These are phyloP conservation scores for Catocala sponsa DNA, from an alignment of 2,888 invertebrate genomes.

Conservation along the genomic window DNA sequence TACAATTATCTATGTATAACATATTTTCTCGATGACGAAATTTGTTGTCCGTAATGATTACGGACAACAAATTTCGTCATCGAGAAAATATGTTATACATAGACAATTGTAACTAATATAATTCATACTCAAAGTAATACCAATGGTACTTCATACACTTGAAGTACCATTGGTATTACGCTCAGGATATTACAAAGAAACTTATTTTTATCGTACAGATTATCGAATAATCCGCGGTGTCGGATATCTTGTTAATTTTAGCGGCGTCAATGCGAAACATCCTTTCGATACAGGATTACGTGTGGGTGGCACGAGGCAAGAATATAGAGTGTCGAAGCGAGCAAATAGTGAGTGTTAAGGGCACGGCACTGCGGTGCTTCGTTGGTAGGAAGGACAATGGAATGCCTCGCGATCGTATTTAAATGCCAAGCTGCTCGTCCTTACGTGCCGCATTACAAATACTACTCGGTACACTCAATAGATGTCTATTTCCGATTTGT, in stretches of 20 bases:
- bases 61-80: too few species aligned
- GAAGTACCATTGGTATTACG: neutral
- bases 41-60: too few species aligned
- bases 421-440: conserved; percentile 59
- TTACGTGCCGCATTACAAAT: conserved; percentile 61
- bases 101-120: too few species aligned
- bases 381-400: conserved; percentile 62
- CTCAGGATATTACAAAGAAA: neutral
- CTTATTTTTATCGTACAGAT: conserved; percentile 11
- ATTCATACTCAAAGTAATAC: too few species aligned
- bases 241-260: conserved; percentile 37
- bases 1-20: neutral
- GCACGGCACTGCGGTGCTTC: conserved; percentile 1
- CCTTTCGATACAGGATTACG: conserved; percentile 59
- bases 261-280: conserved; percentile 49
- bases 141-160: too few species aligned
- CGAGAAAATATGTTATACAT: too few species aligned
- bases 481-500: conserved; percentile 59
- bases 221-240: conserved; percentile 28
- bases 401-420: conserved; percentile 66
- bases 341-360: conserved; percentile 3
- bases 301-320: conserved; percentile 50
- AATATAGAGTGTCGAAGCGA: conserved; percentile 46
- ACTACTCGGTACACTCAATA: conserved; percentile 48
- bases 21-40: neutral